Evolutionary conservation across 2,888 invertebrate genomes (phyloP).

Genomic region (Polyploca ridens): DNA sequence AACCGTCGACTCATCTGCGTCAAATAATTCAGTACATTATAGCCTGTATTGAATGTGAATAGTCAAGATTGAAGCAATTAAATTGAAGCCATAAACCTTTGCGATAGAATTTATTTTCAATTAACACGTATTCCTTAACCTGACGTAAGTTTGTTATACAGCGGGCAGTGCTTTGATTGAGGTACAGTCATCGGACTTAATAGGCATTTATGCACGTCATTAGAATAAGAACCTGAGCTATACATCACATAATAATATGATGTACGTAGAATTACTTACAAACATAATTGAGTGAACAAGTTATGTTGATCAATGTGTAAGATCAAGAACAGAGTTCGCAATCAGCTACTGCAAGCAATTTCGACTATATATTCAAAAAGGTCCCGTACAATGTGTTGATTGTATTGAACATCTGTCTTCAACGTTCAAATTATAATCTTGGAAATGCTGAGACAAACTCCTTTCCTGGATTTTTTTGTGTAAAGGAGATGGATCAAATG

Average conservation of each 20-base stretch:
- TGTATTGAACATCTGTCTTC: no score
- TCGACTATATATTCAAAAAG: no score
- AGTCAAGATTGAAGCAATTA: not conserved
- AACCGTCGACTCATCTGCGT: conserved; percentile 24
- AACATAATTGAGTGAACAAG: not conserved
- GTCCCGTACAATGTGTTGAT: no score
- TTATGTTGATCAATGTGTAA: not conserved
- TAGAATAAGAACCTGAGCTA: not conserved
- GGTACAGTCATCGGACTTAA: conserved; percentile 32
- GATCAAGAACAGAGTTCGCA: not conserved
- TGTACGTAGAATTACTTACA: not conserved
- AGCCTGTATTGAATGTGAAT: not conserved
- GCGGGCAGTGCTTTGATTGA: conserved; percentile 8
- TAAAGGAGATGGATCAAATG: no score
- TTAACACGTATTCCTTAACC: not conserved
- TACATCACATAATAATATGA: not conserved
- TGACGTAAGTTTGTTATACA: conserved; percentile 8
- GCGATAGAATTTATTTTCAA: not conserved
- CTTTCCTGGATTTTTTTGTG: no score
- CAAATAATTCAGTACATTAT: not conserved
- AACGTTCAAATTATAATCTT: no score
- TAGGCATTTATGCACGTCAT: conserved; percentile 21
- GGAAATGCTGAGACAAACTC: no score
- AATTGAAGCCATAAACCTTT: not conserved
- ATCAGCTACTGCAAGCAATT: not conserved